Conservation (phyloP, 1,140 invertebrate genomes). For the Brachionus manjavacas region DNA sequence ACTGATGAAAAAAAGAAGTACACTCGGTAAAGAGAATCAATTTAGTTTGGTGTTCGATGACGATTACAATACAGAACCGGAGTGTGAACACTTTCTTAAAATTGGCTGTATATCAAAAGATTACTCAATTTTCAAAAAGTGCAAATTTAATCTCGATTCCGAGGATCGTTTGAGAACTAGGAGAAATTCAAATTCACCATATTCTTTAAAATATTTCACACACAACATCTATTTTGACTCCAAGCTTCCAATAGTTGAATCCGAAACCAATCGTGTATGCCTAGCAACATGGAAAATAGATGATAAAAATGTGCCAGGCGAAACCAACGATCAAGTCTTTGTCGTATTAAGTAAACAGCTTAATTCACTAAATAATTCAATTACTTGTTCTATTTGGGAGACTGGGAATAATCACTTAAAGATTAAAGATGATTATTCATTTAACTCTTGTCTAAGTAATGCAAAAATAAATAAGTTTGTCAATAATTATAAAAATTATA, state of each 20-base stretch:
- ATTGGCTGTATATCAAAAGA: conserved; percentile 9
- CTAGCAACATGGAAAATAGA: neutral
- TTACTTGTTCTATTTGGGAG: conserved; percentile 18
- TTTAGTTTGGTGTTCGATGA: conserved; percentile 11
- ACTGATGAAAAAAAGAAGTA: neutral
- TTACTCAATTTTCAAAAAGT: conserved; percentile 20
- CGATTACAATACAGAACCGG: neutral
- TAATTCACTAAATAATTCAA: neutral
- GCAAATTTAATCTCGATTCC: neutral
- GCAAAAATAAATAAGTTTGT: too few relatives aligned
- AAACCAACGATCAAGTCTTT: neutral
- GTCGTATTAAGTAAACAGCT: neutral
- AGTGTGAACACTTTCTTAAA: conserved; percentile 27
- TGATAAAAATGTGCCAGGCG: neutral
- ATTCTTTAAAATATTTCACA: neutral
- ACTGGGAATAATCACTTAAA: neutral
- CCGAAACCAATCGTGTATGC: conserved; percentile 15
- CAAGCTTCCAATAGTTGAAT: neutral
- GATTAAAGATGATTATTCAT: neutral
- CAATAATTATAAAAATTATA: neutral
- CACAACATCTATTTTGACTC: neutral
- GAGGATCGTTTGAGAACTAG: neutral
- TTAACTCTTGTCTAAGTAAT: neutral
- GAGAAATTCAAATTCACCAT: neutral
- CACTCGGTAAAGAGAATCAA: neutral